Evolutionary conservation across 92 coral and sea anemone genomes (phyloP).

Genomic region (Muricea muricata): DNA sequence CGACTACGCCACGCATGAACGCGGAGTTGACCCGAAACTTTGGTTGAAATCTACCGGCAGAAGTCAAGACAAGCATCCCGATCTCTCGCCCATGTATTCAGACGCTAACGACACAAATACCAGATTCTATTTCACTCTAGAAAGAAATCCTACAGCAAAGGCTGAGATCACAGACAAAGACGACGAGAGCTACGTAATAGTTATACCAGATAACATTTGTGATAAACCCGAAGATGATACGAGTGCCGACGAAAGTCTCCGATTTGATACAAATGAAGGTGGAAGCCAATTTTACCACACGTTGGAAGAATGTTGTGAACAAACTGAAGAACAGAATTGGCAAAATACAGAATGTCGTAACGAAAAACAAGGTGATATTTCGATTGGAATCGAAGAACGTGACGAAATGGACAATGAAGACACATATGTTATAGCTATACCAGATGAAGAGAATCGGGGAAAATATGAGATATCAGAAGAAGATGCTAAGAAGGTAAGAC

Average conservation of each 20-base stretch:
- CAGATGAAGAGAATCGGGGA: background rate
- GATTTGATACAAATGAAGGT: background rate
- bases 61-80: background rate
- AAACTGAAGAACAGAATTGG: background rate
- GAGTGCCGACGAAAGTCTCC: background rate
- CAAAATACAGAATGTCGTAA: too few relatives aligned
- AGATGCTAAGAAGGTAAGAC: background rate
- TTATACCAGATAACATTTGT: background rate
- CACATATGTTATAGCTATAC: background rate
- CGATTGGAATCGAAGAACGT: background rate
- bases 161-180: background rate
- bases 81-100: background rate
- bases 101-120: background rate
- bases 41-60: background rate
- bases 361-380: background rate
- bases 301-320: background rate
- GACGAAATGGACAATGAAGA: background rate
- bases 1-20: background rate
- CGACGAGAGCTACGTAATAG: background rate
- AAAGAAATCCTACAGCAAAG: slow-evolving; percentile 18
- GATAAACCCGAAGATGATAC: slow-evolving; percentile 11
- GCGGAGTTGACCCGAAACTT: background rate
- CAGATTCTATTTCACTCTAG: slow-evolving; percentile 14
- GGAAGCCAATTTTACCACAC: background rate
- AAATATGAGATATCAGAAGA: background rate